Base-by-base conservation (phyloP, 2,888 invertebrate genomes). In the Colostygia pectinataria region DNA sequence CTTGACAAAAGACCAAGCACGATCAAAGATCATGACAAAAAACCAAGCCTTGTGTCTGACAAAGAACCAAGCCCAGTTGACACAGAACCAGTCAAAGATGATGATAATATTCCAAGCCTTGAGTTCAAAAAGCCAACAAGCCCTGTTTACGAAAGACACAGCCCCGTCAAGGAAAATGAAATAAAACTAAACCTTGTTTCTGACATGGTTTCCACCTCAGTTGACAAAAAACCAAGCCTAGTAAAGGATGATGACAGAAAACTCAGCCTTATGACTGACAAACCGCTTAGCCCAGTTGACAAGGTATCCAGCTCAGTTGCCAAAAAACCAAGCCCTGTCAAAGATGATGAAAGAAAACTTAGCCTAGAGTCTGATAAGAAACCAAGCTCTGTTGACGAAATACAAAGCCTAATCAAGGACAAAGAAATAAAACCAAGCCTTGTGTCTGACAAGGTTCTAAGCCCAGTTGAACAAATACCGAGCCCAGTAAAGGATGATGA, bases 61-160 rank as follows among this genome's bases (percentile, higher is more conserved):
- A 61, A 59, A 12, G 36, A 12, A 6, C 42, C 43, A 1, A 61
- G 51, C 27, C 34, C 54, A 6, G 15, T 32, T 2, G 57, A 54
- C 0, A 53, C 44, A 8, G 10, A 10, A 4, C 15, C 34, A 3
- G 1, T 34, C n/a, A 45, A 27, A 4, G 20, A 24, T 0, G 20
- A 18, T 1, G 39, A 38, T 0, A 32, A n/a, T 6, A 20, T 14
- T 5, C 23, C 27, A 3, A 53, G 34, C 5, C 31, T 28, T 2
- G 6, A 24, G 0, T 9, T 42, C 6, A 43, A 24, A 9, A 59
- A 14, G 25, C 31, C 6, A n/a, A 23, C 38, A 8, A 53, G 52
- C 9, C 42, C 45, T 0, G 41, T 47, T 4, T 42, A 48, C 6
- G 42, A 39, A 8, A 20, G 0, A 12, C 37, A 15, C 18, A 47